phyloP scores from a whole-genome alignment of 2,888 invertebrate genomes.

The Pecten maximus region DNA sequence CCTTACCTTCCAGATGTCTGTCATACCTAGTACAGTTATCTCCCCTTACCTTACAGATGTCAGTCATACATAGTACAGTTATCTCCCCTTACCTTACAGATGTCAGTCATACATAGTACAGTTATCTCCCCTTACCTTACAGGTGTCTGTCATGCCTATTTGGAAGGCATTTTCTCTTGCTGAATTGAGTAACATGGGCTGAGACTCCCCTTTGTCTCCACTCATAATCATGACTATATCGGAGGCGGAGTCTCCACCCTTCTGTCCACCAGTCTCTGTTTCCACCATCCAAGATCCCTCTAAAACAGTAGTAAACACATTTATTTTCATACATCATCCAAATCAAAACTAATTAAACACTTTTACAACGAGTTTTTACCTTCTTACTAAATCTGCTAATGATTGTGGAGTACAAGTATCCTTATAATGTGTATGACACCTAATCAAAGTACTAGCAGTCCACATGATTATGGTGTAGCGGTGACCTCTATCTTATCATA shows the following conservation, averaged over 20 bases:
- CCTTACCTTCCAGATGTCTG: no score
- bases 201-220: slow-evolving; percentile 72
- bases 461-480: not conserved
- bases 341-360: no score
- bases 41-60: not conserved
- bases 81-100: not conserved
- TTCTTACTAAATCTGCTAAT: not conserved
- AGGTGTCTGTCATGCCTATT: slow-evolving; percentile 68
- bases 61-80: not conserved
- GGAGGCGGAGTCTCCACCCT: slow-evolving; percentile 62
- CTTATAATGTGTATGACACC: no score
- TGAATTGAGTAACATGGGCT: slow-evolving; percentile 62
- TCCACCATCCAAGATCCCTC: slow-evolving; percentile 74
- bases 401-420: not conserved
- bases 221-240: slow-evolving; percentile 73
- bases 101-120: not conserved
- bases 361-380: no score
- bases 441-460: no score
- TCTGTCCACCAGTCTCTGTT: slow-evolving; percentile 68
- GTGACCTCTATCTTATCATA: not conserved
- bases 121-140: slow-evolving; percentile 60
- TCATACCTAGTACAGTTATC: not conserved
- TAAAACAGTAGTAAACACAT: slow-evolving; percentile 50
- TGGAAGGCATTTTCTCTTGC: slow-evolving; percentile 66
- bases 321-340: no score